These are phyloP conservation scores for Aurelia aurita DNA, from an alignment of 30 jellyfish, hydroid and myxozoan species.

Conservation along the genomic window DNA sequence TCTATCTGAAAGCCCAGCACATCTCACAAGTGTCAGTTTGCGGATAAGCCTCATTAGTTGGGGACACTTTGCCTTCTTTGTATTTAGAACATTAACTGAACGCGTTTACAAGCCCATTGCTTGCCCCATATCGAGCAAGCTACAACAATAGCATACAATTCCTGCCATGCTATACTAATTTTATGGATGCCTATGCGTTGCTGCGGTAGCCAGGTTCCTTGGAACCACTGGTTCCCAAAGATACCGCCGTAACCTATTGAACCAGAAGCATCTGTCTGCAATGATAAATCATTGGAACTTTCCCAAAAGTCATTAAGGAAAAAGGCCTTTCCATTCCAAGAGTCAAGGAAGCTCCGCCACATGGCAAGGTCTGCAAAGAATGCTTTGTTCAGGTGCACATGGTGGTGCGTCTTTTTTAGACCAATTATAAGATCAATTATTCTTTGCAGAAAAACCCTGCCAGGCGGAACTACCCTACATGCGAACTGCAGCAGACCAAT, in stretches of 20 bases:
- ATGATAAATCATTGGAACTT: background rate
- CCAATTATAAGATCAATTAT: slow-evolving; percentile 37
- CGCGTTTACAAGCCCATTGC: slow-evolving; percentile 18
- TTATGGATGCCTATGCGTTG: background rate
- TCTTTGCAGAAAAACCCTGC: slow-evolving; percentile 19
- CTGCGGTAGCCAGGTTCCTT: background rate
- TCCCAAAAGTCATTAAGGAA: background rate
- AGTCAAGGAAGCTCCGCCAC: slow-evolving; percentile 53
- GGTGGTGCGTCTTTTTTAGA: slow-evolving; percentile 38
- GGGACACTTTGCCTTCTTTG: slow-evolving; percentile 8
- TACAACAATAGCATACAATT: slow-evolving; percentile 29
- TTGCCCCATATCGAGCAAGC: slow-evolving; percentile 47
- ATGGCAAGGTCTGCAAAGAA: slow-evolving; percentile 56
- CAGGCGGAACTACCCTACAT: slow-evolving; percentile 51
- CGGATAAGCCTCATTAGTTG: slow-evolving; percentile 20
- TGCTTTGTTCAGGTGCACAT: slow-evolving; percentile 23
- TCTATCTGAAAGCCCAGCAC: too few species aligned
- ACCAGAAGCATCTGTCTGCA: slow-evolving; percentile 26
- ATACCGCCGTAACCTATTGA: slow-evolving; percentile 33
- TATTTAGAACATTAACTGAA: background rate
- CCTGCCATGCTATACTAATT: slow-evolving; percentile 35
- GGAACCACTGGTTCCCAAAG: background rate
- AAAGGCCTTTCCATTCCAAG: slow-evolving; percentile 78
- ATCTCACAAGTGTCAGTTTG: too few species aligned
- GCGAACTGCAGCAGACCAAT: slow-evolving; percentile 65